Evolutionary conservation across 2,797 vertebrate genomes (phyloP).

Genomic region (Peromyscus attwateri): DNA sequence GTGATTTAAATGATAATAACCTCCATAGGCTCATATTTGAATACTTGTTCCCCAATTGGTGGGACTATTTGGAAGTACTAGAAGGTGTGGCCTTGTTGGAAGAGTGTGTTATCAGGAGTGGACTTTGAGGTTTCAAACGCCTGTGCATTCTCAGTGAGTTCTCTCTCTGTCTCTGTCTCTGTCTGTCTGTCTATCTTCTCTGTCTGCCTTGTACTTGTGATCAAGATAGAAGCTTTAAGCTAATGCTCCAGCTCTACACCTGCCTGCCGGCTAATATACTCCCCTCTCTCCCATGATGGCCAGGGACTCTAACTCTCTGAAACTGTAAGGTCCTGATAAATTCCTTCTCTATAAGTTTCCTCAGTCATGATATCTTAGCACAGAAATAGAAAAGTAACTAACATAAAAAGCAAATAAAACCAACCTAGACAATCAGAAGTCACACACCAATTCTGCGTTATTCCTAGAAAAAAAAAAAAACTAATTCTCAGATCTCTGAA

Average conservation of each 20-base stretch:
- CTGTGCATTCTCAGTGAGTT: background rate
- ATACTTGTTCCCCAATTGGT: background rate
- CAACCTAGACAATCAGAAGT: background rate
- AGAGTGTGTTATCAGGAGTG: background rate
- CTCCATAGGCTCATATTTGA: background rate
- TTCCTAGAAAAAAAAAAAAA: slow-evolving; percentile 22
- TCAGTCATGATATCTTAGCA: background rate
- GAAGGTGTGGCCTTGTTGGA: background rate
- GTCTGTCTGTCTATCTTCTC: too few relatives aligned
- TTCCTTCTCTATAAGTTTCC: background rate
- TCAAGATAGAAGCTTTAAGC: too few relatives aligned
- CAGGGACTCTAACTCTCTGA: background rate
- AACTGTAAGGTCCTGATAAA: background rate
- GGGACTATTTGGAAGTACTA: background rate
- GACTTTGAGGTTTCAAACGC: background rate
- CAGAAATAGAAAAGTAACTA: slow-evolving; percentile 35
- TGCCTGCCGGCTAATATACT: background rate
- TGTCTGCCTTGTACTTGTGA: background rate
- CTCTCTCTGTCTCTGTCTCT: background rate
- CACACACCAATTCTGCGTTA: background rate
- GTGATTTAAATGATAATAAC: background rate
- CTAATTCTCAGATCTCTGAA: background rate
- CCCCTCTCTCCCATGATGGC: too few relatives aligned
- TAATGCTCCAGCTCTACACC: background rate
- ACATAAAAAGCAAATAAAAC: background rate